Base-by-base conservation (phyloP, 2,797 vertebrate genomes). In the Sebastes itinus region DNA sequence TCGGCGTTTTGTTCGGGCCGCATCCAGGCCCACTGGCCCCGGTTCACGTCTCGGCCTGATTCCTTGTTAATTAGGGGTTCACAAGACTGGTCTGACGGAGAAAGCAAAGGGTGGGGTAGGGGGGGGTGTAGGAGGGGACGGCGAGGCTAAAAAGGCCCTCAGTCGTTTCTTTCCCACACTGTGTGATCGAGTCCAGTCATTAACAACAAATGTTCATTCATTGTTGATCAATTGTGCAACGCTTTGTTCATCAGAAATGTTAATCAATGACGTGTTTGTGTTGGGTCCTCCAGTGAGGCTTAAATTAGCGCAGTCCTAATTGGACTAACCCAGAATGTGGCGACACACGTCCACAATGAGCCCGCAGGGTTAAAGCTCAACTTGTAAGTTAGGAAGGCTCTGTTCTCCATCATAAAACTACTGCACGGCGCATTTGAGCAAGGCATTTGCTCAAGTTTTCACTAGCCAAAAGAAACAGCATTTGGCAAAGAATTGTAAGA, bases 41-140 rank as follows among this genome's bases (percentile, higher is more conserved):
- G 13, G 66, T 88, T 88, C 84, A 82, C 87, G 82, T 83, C 83
- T 83, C 76, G 2, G 79, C 81, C 83, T 78, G 68, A 84, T 84
- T 90, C 82, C 81, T 77, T 84, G 78, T 91, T 93, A 93, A 94
- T 94, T 92, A 92, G 90, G 81, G 63, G 81, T 89, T 85, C 84
- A 75, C 76, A 60, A 77, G 85, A 85, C 82, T 63, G 77, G 46
- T 72, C 78, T 67, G 72, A 86, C 49, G 38, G 82, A 72, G 60
- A 77, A 66, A 80, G 75, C 77, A 61, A 54, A 55, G 59, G 28
- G 59, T 5, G 54, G 65, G 52, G 56, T 6, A 46, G 54, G 6
- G 7, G 25, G 30, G 13, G 13, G 32, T 28, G 25, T 8, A 33
- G 66, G 62, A 18, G 62, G 22, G 59, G 25, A n/a, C 9, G 3